These are phyloP conservation scores for Solenopsis invicta DNA, from an alignment of 1,140 invertebrate genomes.

Conservation along the genomic window DNA sequence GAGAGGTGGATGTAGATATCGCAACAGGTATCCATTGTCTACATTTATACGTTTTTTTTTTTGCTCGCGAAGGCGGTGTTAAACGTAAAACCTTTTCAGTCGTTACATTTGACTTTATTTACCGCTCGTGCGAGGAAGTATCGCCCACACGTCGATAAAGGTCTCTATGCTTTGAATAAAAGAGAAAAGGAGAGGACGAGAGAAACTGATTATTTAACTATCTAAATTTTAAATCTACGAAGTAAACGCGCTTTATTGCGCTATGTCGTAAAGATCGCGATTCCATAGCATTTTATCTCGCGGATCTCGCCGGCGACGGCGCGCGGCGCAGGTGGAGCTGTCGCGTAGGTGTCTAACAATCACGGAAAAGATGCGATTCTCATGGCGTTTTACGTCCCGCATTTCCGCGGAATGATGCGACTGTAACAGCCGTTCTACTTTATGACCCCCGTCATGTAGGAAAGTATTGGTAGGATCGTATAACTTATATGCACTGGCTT, in stretches of 20 bases:
- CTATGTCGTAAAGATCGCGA: neutral
- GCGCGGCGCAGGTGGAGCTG: neutral
- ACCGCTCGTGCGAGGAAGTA: neutral
- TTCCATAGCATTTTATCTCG: constrained; percentile 24
- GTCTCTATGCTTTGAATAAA: neutral
- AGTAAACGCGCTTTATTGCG: neutral
- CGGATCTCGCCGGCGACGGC: too few species aligned
- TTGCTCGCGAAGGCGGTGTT: neutral
- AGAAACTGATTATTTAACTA: constrained; percentile 6
- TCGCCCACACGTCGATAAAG: constrained; percentile 3
- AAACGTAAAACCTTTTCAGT: neutral
- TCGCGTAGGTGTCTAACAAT: neutral
- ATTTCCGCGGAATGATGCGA: constrained; percentile 41
- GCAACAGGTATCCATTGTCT: constrained; percentile 22
- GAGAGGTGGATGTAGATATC: neutral
- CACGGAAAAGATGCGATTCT: constrained; percentile 31
- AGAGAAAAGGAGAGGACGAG: neutral
- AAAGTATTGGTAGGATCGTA: constrained; percentile 20
- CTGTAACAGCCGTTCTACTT: constrained; percentile 33
- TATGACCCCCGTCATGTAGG: constrained; percentile 17
- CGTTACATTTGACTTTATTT: constrained; percentile 4
- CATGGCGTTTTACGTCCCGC: constrained; percentile 9
- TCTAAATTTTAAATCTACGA: constrained; percentile 31
- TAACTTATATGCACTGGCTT: constrained; percentile 36
- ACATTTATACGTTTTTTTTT: neutral